phyloP scores from a whole-genome alignment of 2,797 vertebrate species.

The Muraenolepis orangiensis region DNA sequence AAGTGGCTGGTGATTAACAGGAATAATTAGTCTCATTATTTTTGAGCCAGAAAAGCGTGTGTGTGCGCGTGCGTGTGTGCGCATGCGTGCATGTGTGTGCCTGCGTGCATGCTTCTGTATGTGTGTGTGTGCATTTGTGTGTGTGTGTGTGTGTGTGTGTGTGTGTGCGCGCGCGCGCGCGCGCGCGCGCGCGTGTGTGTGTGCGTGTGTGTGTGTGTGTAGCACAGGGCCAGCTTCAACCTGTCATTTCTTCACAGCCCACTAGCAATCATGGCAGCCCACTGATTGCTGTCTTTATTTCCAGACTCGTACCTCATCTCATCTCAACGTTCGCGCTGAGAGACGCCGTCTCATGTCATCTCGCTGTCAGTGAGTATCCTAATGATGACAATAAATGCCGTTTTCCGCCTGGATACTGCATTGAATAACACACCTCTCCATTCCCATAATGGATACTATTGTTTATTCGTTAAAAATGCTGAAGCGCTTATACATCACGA shows the following conservation, averaged over 20 bases:
- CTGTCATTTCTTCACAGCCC: constrained; percentile 53
- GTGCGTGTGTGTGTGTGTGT: not conserved
- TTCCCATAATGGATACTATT: not conserved
- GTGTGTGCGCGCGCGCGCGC: not conserved
- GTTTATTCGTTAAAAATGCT: too few relatives aligned
- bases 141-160: not conserved
- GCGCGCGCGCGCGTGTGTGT: not conserved
- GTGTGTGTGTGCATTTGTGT: constrained; percentile 26
- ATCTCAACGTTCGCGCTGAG: constrained; percentile 24
- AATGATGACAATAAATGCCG: constrained; percentile 3
- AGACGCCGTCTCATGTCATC: constrained; percentile 37
- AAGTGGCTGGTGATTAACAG: constrained; percentile 53
- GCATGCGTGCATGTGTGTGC: not conserved
- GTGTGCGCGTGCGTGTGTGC: not conserved
- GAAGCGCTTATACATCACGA: too few relatives aligned
- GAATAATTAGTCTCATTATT: constrained; percentile 62
- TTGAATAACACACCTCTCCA: not conserved
- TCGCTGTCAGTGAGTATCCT: constrained; percentile 32
- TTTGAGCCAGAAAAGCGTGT: constrained; percentile 35
- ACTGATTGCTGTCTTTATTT: constrained; percentile 49
- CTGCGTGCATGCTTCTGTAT: not conserved
- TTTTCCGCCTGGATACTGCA: not conserved
- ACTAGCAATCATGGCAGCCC: constrained; percentile 46
- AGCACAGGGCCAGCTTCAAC: constrained; percentile 26
- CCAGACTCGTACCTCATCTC: constrained; percentile 41